A percentile compares a stretch with the other conserved stretches of the same genome.
phyloP scores from a whole-genome alignment of 2,888 invertebrate species.

The Urechis unicinctus region DNA sequence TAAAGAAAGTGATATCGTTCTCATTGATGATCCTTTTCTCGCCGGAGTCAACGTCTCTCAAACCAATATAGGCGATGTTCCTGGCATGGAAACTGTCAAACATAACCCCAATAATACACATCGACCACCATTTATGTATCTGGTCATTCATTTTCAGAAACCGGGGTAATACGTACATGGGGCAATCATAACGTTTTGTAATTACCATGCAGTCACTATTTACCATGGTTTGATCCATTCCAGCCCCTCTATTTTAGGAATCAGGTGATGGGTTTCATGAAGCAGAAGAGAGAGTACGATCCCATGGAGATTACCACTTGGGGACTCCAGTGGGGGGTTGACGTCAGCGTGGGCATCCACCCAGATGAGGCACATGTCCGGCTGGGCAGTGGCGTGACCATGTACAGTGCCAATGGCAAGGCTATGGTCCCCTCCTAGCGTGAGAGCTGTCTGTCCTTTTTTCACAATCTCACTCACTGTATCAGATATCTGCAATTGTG shows the following conservation, averaged over 20 bases:
- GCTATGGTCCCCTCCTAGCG: constrained; percentile 86
- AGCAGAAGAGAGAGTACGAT: constrained; percentile 74
- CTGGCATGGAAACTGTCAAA: constrained; percentile 60
- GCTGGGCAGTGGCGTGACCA: constrained; percentile 25
- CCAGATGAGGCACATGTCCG: constrained; percentile 75
- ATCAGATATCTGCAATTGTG: constrained; percentile 6
- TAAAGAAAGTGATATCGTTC: constrained; percentile 71
- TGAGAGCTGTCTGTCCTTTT: constrained; percentile 52
- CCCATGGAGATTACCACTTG: constrained; percentile 72
- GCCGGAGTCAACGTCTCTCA: constrained; percentile 76
- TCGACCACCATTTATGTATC: no score
- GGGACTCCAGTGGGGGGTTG: constrained; percentile 78
- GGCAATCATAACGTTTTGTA: no score
- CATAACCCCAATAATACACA: no score
- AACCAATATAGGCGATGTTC: constrained; percentile 73
- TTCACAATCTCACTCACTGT: constrained; percentile 27
- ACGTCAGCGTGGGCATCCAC: constrained; percentile 89
- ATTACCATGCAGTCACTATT: no score
- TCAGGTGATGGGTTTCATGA: constrained; percentile 67
- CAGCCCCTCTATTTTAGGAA: constrained; percentile 67
- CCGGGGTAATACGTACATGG: no score
- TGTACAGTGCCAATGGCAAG: constrained; percentile 65
- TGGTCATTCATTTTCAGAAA: no score
- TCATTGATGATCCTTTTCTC: constrained; percentile 68
- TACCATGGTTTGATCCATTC: constrained; percentile 75